Percentiles rank a stretch among this genome's conserved stretches.
These are phyloP conservation scores for Epinephelus cyanopodus DNA, from an alignment of 2,113 vertebrate species.

Conservation along the genomic window DNA sequence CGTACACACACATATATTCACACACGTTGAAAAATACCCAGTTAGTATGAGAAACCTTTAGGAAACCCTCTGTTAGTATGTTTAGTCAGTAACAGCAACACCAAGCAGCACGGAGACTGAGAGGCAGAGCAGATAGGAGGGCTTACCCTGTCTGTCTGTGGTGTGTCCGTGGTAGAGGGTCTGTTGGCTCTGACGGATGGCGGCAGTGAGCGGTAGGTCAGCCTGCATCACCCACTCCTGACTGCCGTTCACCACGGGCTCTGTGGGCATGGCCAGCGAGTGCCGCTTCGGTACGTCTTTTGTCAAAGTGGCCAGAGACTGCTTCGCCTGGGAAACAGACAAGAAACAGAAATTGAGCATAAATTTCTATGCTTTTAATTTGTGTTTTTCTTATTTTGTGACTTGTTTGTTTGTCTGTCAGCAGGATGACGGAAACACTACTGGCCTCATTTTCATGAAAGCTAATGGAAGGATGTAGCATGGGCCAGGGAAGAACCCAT, in stretches of 20 bases:
- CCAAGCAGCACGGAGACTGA: constrained; percentile 31
- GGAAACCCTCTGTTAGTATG: constrained; percentile 67
- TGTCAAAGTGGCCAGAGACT: constrained; percentile 96
- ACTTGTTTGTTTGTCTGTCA: too few relatives aligned
- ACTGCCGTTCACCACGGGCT: constrained; percentile 96
- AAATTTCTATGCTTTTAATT: background rate
- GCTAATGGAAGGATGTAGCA: too few relatives aligned
- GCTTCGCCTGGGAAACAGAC: constrained; percentile 89
- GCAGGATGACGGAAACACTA: too few relatives aligned
- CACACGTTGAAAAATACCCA: constrained; percentile 49
- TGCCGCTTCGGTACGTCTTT: constrained; percentile 98
- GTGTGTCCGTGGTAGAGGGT: constrained; percentile 94
- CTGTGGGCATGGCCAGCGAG: constrained; percentile 92
- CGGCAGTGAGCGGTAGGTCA: constrained; percentile 95
- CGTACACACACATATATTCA: constrained; percentile 35
- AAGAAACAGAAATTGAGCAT: background rate
- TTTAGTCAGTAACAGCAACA: constrained; percentile 48
- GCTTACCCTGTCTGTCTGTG: constrained; percentile 92
- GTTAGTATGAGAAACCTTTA: constrained; percentile 68
- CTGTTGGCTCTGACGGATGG: constrained; percentile 98
- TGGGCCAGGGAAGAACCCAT: too few relatives aligned
- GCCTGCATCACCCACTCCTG: constrained; percentile 99
- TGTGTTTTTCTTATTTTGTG: background rate
- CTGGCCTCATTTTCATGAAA: too few relatives aligned
- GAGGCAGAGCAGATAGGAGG: background rate